phyloP scores from a whole-genome alignment of 2,797 vertebrate species.

The Moxostoma hubbsi region DNA sequence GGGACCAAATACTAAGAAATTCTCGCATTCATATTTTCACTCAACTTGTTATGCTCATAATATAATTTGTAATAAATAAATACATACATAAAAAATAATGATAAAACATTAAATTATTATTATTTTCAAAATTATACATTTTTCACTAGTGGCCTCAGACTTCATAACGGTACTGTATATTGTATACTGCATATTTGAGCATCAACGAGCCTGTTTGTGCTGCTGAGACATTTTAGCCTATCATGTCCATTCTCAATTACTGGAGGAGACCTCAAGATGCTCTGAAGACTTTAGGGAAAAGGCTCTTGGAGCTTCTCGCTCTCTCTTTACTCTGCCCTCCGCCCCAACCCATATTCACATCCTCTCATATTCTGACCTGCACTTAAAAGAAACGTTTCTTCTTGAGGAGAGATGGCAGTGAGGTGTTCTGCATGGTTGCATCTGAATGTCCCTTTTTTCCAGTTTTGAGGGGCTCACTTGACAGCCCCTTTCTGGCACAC shows the following conservation, averaged over 20 bases:
- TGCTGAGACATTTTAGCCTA: conserved; percentile 12
- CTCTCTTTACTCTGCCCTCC: conserved; percentile 47
- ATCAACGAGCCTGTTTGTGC: conserved; percentile 8
- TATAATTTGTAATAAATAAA: too few relatives aligned
- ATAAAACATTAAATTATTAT: too few relatives aligned
- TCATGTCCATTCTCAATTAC: conserved; percentile 29
- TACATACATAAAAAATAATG: too few relatives aligned
- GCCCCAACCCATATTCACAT: conserved; percentile 48
- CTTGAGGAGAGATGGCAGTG: conserved; percentile 68
- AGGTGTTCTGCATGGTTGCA: conserved; percentile 78
- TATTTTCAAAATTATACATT: too few relatives aligned
- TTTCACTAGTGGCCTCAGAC: too few relatives aligned
- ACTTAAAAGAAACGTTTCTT: conserved; percentile 71
- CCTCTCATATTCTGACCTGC: conserved; percentile 66
- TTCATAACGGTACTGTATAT: too few relatives aligned
- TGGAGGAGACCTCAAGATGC: conserved; percentile 44
- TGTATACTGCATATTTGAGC: background rate
- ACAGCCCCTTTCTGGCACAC: conserved; percentile 72
- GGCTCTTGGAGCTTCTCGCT: conserved; percentile 47
- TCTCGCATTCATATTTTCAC: too few relatives aligned
- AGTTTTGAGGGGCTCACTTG: conserved; percentile 77
- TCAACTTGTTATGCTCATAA: too few relatives aligned
- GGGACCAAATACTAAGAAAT: too few relatives aligned
- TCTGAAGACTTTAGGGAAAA: conserved; percentile 48
- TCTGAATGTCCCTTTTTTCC: conserved; percentile 69